Base-by-base conservation (phyloP, 2,888 invertebrate genomes). In the Brenthis daphne region DNA sequence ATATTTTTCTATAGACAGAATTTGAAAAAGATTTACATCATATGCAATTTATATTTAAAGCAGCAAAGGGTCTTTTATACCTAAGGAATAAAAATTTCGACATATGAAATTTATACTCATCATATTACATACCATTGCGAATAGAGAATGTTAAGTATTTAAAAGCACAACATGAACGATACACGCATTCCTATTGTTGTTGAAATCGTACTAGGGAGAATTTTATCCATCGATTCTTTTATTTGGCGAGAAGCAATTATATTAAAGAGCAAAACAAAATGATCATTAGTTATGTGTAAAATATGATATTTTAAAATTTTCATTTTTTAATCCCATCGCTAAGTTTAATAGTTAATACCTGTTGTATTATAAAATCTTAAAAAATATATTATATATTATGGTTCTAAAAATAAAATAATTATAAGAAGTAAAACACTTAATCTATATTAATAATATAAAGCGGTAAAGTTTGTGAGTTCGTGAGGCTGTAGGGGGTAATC, bases 61-160 rank as follows among this genome's bases (percentile, higher is more conserved):
- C 78, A 81, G 73, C 79, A 80, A 79, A 82, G 84, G 85, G 85
- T 82, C 77, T 80, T 71, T 72, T 74, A 73, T 76, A 43, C 11
- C 37, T 43, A 76, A 80, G 82, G 75, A 81, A 77, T 78, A 73
- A 79, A 81, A 84, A 83, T 82, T 29, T 79, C 78, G 79, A 80
- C 82, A 84, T 85, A 81, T 83, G 81, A 85, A 85, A 85, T 87
- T 83, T 86, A 85, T 85, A 85, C 82, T 85, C 88, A 85, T 87
- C 84, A 87, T 88, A 88, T 88, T 84, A 85, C 89, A 85, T 89
- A 85, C 82, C 85, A 73, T 73, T 78, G 77, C 77, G 80, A 80
- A 84, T 85, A 74, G 79, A 80, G 87, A 86, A 90, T 89, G 84
- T 80, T 80, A 85, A 86, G 82, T 82, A 89, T 88, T 88, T 80